Base-by-base conservation (phyloP, 2,113 vertebrate species). In the Marmota flaviventris region DNA sequence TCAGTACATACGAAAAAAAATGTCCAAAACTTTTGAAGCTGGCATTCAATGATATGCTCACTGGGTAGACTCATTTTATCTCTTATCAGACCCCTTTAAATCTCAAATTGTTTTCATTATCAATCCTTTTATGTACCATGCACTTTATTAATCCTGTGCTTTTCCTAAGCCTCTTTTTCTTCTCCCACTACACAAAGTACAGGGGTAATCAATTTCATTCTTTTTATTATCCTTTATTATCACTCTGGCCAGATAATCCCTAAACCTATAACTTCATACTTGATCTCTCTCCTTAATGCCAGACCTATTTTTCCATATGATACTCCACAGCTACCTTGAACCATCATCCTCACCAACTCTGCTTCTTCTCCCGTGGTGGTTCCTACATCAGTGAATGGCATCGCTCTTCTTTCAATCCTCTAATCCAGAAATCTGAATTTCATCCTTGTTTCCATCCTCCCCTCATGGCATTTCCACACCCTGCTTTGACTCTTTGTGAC, bases 401-500 rank as follows among this genome's bases (percentile, higher is more conserved):
- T 61, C 10, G 8, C n/a, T 89, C 0, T 2, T 78, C 89, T 91
- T 84, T 72, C n/a, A 78, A 45, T 73, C 88, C 72, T 63, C 56
- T 65, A 78, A 93, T 42, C 70, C 58, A 82, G 77, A 89, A 85
- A 61, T 70, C 69, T 85, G 24, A 94, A 75, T 85, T 14, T 81
- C 56, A 51, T 0, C 29, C 34, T 61, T 65, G 24, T 75, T 91
- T 85, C 48, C 8, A 11, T 83, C 85, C 37, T 82, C 69, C 85
- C 67, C 61, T 78, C 67, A 34, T 37, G 73, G 51, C n/a, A 70
- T 94, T 88, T 91, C 34, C 69, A 61, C 16, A 45, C 14, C n/a
- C 39, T 93, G 77, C 58, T 96, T 91, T 93, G 73, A 63, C 63
- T 92, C 24, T 84, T 79, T 82, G 27, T 69, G 61, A 90, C 37